phyloP scores from a whole-genome alignment of 2,113 vertebrate species.

The Tichodroma muraria region DNA sequence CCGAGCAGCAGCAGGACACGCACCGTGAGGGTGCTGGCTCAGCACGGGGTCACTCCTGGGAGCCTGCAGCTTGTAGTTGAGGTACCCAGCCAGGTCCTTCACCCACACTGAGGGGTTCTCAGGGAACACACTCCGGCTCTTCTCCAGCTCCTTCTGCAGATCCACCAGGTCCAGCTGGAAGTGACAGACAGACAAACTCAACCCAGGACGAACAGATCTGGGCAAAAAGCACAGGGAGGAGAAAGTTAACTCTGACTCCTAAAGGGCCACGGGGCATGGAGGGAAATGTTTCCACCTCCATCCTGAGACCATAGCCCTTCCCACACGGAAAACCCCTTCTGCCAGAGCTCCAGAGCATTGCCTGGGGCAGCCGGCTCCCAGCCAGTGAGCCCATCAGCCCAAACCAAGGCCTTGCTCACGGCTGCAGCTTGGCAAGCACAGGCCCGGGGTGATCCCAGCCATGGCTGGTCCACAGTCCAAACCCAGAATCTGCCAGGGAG shows the following conservation, averaged over 20 bases:
- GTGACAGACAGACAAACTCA: neutral
- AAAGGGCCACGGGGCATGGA: neutral
- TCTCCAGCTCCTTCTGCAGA: conserved; percentile 86
- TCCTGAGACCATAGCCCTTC: accelerated
- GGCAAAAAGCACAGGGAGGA: neutral
- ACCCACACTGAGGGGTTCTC: conserved; percentile 91
- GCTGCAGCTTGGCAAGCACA: neutral
- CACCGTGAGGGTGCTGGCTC: conserved; percentile 87
- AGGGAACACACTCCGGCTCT: conserved; percentile 83
- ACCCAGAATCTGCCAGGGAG: neutral
- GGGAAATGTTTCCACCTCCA: too few species aligned
- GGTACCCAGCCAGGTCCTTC: conserved; percentile 94
- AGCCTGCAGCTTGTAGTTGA: conserved; percentile 88
- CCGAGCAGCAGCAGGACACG: neutral
- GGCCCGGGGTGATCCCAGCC: neutral
- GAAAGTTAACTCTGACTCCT: neutral
- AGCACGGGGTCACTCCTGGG: conserved; percentile 81
- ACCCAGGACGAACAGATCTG: accelerated
- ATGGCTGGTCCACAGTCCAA: neutral
- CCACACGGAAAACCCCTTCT: accelerated
- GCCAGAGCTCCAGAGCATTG: neutral
- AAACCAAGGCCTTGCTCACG: neutral
- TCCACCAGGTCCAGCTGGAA: conserved; percentile 77
- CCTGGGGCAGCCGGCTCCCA: neutral
- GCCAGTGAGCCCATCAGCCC: neutral